Percentiles rank a stretch among this genome's conserved stretches.
These are phyloP conservation scores for Percina caprodes DNA, from an alignment of 2,113 vertebrate genomes.

Conservation along the genomic window DNA sequence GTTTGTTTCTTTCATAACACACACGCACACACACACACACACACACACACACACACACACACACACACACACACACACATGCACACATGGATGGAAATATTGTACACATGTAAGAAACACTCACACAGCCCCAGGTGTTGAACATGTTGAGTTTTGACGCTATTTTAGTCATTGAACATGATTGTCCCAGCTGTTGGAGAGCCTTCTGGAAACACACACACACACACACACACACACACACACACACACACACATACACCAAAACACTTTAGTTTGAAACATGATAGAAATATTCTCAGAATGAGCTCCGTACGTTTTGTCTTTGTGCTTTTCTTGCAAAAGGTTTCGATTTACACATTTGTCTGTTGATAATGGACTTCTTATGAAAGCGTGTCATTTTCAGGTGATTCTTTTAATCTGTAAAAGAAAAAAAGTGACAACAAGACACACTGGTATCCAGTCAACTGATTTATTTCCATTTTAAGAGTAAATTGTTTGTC, in stretches of 20 bases:
- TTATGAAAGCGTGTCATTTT: slow-evolving; percentile 18
- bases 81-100: slow-evolving; percentile 5
- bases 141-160: slow-evolving; percentile 74
- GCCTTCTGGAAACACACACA: slow-evolving; percentile 40
- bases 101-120: slow-evolving; percentile 3
- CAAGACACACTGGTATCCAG: slow-evolving; percentile 39
- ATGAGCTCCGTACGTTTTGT: background rate
- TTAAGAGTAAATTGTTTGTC: slow-evolving; percentile 46
- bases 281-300: background rate
- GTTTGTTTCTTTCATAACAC: slow-evolving; percentile 25
- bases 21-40: slow-evolving; percentile 6
- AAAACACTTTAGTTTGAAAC: background rate
- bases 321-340: background rate
- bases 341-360: slow-evolving; percentile 31
- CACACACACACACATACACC: slow-evolving; percentile 2
- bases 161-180: slow-evolving; percentile 70
- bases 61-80: slow-evolving; percentile 24
- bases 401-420: background rate
- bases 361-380: slow-evolving; percentile 24
- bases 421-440: slow-evolving; percentile 19
- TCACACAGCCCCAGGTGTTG: slow-evolving; percentile 70
- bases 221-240: slow-evolving; percentile 30
- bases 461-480: slow-evolving; percentile 69
- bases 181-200: slow-evolving; percentile 64
- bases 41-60: background rate